phyloP scores from a whole-genome alignment of 2,888 invertebrate genomes.

The Stegana nigrithorax region DNA sequence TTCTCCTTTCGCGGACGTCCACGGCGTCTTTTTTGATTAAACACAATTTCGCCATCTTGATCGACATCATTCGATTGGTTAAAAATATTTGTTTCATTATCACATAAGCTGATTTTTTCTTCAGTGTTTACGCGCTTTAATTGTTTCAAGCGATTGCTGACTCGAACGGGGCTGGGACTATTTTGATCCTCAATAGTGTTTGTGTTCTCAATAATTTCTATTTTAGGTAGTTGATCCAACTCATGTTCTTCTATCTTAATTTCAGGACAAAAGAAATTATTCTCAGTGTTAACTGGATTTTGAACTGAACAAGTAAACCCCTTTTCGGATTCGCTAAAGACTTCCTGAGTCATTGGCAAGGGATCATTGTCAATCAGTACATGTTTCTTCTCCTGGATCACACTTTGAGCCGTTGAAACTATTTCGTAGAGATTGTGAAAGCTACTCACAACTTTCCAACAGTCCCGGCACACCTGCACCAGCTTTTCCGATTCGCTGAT shows the following conservation, averaged over 20 bases:
- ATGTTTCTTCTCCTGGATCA: conserved; percentile 43
- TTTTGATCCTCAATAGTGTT: conserved; percentile 16
- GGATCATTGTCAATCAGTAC: conserved; percentile 51
- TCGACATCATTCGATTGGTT: too few relatives aligned
- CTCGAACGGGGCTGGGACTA: conserved; percentile 20
- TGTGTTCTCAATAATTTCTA: conserved; percentile 55
- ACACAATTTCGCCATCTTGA: too few relatives aligned
- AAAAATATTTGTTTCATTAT: too few relatives aligned
- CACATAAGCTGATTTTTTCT: not conserved
- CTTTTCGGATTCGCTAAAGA: conserved; percentile 41
- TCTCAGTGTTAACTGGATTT: conserved; percentile 28
- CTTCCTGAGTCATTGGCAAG: conserved; percentile 42
- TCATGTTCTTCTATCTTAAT: conserved; percentile 62
- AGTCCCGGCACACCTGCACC: conserved; percentile 47
- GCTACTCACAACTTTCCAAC: conserved; percentile 54
- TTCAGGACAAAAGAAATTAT: conserved; percentile 52
- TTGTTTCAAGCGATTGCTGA: conserved; percentile 32
- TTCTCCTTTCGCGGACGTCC: conserved; percentile 54
- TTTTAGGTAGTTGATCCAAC: conserved; percentile 58
- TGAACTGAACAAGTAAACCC: not conserved
- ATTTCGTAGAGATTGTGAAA: conserved; percentile 56
- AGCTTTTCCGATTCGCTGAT: conserved; percentile 34
- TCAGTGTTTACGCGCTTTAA: conserved; percentile 37
- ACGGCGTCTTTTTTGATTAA: conserved; percentile 44
- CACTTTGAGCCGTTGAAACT: conserved; percentile 42